Evolutionary conservation across 1,140 invertebrate species (phyloP).

Genomic region (Cydia amplana): DNA sequence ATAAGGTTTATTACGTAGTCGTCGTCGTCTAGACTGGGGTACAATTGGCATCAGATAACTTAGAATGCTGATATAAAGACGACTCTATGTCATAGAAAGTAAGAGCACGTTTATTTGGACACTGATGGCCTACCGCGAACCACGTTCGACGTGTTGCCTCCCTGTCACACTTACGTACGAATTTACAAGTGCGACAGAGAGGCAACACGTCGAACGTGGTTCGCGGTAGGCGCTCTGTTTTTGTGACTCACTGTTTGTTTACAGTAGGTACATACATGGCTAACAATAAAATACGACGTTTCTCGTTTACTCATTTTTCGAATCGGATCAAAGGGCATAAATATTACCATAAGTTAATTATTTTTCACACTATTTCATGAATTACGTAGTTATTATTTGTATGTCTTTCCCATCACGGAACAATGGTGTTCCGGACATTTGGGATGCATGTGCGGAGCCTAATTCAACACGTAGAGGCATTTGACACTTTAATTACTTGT

Average conservation of each 20-base stretch:
- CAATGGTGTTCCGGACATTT: too few species aligned
- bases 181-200: too few species aligned
- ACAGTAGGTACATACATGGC: neutral
- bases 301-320: neutral
- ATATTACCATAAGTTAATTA: neutral
- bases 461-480: too few species aligned
- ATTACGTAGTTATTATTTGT: neutral
- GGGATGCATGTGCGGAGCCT: too few species aligned
- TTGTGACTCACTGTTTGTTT: slow-evolving; percentile 5
- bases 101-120: neutral
- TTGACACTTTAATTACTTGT: too few species aligned
- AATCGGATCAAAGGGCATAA: neutral
- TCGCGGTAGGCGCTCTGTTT: too few species aligned
- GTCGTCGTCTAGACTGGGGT: slow-evolving; percentile 15
- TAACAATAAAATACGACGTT: neutral
- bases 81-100: neutral
- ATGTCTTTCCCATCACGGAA: neutral
- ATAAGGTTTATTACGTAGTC: slow-evolving; percentile 11
- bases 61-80: neutral
- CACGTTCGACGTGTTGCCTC: too few species aligned
- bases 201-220: too few species aligned
- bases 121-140: too few species aligned
- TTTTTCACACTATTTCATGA: neutral
- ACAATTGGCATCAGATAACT: neutral
- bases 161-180: too few species aligned